Evolutionary conservation across 2,888 invertebrate species (phyloP), one percentile per base, ranked within the genome.

Genomic region (Microctonus aethiopoides): DNA sequence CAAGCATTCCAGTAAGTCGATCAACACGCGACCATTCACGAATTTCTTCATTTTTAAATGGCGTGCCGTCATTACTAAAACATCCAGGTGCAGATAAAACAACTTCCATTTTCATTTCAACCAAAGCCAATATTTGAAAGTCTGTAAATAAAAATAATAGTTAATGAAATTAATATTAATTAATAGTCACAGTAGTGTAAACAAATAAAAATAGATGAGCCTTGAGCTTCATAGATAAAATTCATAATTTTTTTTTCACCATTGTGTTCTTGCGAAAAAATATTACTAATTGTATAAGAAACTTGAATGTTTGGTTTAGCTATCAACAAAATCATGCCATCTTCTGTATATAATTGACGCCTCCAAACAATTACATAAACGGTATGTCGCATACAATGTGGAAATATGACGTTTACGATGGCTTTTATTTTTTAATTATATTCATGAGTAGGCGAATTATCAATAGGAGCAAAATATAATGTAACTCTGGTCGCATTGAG

Each of bases 11-110:
- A 39, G 89, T 89, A 75, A 89, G 83, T 76, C 87, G 86, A 81
- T 89, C 89, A 74, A 89, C 83, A 72, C 87, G 84, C 68, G 89
- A 88, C 89, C 89, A 89, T 79, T 89, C 89, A 78, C 88, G 87
- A 74, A 89, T 88, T 81, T 89, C 88, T 79, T 87, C 88, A 75
- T 88, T 88, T 78, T 88, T 88, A 78, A 88, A 88, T 20, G 89
- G 88, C 71, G 82, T 83, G 72, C 83, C 85, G 22, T 76, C 76
- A 54, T 79, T 79, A 20, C 78, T 78, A 59, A 75, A 72, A 66
- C 76, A 77, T 60, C 78, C 81, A 32, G 81, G 76, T 29, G 82
- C 79, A 20, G 83, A 80, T 67, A 82, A 62, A 63, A 83, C 81
- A 51, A 83, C 67, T 74, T 83, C 83, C 83, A 83, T 83, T 56